phyloP scores from a whole-genome alignment of 2,113 vertebrate species.

The Serinus canaria region DNA sequence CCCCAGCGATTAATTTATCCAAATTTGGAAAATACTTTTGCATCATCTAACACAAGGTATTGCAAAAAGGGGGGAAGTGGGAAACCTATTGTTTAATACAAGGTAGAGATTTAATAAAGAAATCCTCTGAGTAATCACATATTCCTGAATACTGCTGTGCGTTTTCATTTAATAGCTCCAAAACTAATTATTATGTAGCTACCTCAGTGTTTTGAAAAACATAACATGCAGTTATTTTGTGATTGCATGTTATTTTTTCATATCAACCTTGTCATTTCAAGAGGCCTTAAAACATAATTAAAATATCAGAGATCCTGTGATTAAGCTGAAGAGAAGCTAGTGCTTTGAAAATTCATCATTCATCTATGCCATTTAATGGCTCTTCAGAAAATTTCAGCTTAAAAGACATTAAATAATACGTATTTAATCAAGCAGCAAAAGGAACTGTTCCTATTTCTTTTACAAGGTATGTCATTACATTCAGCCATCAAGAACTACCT shows the following conservation, averaged over 20 bases:
- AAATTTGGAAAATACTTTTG: not conserved
- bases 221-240: constrained; percentile 14
- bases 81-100: not conserved
- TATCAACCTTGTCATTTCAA: constrained; percentile 41
- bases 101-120: constrained; percentile 17
- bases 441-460: not conserved
- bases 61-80: not conserved
- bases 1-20: not conserved
- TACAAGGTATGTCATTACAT: not conserved
- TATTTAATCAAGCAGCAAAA: constrained; percentile 17
- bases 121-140: constrained; percentile 4
- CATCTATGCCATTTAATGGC: not conserved
- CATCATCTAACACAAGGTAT: not conserved
- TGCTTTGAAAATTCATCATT: not conserved
- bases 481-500: not conserved
- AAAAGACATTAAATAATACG: not conserved
- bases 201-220: constrained; percentile 26
- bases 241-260: constrained; percentile 28
- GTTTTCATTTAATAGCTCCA: constrained; percentile 1
- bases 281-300: not conserved
- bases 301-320: constrained; percentile 16
- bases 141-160: not conserved
- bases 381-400: constrained; percentile 8
- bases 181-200: constrained; percentile 41
- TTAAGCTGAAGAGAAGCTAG: not conserved